A percentile compares a stretch with the other conserved stretches of the same genome.
Conservation (phyloP, 2,113 vertebrate species). For the Paracanthobrama guichenoti region DNA sequence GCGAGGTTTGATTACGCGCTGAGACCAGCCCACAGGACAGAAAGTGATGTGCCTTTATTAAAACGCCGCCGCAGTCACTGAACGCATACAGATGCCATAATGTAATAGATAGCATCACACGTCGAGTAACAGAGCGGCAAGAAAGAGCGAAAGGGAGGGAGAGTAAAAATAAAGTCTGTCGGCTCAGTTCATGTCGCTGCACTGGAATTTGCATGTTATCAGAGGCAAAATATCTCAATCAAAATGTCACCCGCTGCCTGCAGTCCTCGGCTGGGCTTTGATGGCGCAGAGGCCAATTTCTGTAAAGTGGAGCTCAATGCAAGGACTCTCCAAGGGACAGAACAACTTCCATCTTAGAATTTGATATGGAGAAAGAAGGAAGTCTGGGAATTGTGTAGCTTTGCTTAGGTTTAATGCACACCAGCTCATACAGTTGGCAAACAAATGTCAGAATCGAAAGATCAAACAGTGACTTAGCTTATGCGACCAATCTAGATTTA, state of each 20-base stretch:
- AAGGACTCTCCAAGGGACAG: slow-evolving; percentile 48
- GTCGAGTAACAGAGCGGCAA: slow-evolving; percentile 59
- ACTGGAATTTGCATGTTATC: slow-evolving; percentile 73
- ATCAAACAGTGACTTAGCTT: background rate
- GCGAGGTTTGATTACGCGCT: slow-evolving; percentile 54
- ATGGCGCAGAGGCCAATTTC: slow-evolving; percentile 60
- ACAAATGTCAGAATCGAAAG: background rate
- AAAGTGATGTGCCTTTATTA: slow-evolving; percentile 70
- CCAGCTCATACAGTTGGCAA: background rate
- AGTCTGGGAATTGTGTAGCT: background rate
- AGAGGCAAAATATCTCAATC: slow-evolving; percentile 65
- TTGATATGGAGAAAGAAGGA: slow-evolving; percentile 19
- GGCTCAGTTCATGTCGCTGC: slow-evolving; percentile 53
- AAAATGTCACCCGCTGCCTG: slow-evolving; percentile 68
- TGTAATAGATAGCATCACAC: slow-evolving; percentile 71
- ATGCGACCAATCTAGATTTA: background rate
- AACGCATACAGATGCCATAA: slow-evolving; percentile 68
- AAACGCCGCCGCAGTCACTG: slow-evolving; percentile 57
- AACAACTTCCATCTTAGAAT: slow-evolving; percentile 44
- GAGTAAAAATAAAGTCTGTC: slow-evolving; percentile 57
- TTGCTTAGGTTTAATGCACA: background rate
- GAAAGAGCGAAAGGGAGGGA: slow-evolving; percentile 55
- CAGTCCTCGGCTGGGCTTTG: slow-evolving; percentile 57
- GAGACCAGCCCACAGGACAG: slow-evolving; percentile 59
- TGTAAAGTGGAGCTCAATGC: slow-evolving; percentile 53